Percentiles rank a stretch among this genome's conserved stretches.
These are phyloP conservation scores for Brachypodius melanocephalos DNA, from an alignment of 2,113 vertebrate genomes.

Conservation along the genomic window DNA sequence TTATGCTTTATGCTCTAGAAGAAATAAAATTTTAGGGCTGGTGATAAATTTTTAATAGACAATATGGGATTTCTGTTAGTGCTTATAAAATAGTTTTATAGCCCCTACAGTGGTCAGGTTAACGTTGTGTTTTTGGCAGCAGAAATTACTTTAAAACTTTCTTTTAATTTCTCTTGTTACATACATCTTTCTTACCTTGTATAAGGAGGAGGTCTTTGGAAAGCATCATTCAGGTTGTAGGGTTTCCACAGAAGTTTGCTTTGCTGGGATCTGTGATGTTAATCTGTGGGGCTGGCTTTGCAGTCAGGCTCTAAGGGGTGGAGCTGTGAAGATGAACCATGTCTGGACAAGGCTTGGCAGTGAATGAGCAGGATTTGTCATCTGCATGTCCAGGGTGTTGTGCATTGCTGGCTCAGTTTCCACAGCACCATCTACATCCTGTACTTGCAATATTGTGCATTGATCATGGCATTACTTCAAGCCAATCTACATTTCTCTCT, in stretches of 20 bases:
- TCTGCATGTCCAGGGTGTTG: neutral
- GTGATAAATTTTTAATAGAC: neutral
- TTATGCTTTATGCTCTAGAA: conserved; percentile 4
- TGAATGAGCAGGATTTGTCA: neutral
- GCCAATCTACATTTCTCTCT: neutral
- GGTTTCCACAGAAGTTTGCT: neutral
- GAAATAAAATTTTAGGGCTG: neutral
- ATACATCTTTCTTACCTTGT: neutral
- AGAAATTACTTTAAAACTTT: neutral
- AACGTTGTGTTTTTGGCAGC: neutral
- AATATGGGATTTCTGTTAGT: neutral
- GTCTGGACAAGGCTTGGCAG: neutral
- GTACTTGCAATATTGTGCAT: neutral
- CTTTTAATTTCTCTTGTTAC: neutral
- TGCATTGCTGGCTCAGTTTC: neutral
- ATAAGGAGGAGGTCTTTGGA: neutral
- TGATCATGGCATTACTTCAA: neutral
- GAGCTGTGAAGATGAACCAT: neutral
- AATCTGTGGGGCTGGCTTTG: neutral
- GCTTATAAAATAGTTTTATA: neutral
- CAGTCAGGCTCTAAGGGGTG: neutral
- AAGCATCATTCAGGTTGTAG: neutral
- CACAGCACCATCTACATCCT: neutral
- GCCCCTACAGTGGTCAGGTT: neutral
- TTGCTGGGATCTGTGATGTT: neutral